Base-by-base conservation (phyloP, 1,140 invertebrate genomes). In the Manduca sexta region DNA sequence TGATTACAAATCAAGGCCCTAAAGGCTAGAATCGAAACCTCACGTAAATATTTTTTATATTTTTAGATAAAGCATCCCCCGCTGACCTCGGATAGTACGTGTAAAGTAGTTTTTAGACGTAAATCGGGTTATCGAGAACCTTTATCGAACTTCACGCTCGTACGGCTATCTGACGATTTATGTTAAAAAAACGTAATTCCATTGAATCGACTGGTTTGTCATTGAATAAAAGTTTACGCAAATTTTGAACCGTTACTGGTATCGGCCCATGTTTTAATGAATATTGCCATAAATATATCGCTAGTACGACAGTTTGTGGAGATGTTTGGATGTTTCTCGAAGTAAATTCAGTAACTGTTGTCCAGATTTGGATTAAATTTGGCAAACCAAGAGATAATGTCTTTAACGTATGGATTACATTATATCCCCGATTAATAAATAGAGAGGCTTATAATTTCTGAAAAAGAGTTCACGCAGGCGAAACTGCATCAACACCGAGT, bases 91-190 rank as follows among this genome's bases (percentile, higher is more conserved):
- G 18, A 18, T 3, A 37, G 10, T 30, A 40, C 46, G 46, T 43
- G 40, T 49, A 42, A 40, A 31, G 8, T 33, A 17, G 4, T 34
- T 39, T 56, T 40, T 49, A 45, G 11, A 52, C 12, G 21, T 47
- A 57, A 57, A 56, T 10, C 39, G 53, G 49, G 48, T 52, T 52
- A 56, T 52, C 57, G 51, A 49, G 52, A 46, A 48, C 41, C 13
- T 38, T 48, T 45, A 17, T 39, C 31, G 18, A 39, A 34, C 30
- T 49, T 49, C 49, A 60, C 47, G 53, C 53, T 53, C 47, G 46
- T 46, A 47, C 49, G 34, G 13, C 26, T 54, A 46, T 42, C 37
- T 44, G 10, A 26, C 7, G 13, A 44, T 31, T 40, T 50, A 50
- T 14, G 6, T 26, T 40, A 26, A 45, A 45, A 45, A 45, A 34